Evolutionary conservation across 2,888 invertebrate species (phyloP), one percentile per base, ranked within the genome.

Genomic region (Agonopterix arenella): DNA sequence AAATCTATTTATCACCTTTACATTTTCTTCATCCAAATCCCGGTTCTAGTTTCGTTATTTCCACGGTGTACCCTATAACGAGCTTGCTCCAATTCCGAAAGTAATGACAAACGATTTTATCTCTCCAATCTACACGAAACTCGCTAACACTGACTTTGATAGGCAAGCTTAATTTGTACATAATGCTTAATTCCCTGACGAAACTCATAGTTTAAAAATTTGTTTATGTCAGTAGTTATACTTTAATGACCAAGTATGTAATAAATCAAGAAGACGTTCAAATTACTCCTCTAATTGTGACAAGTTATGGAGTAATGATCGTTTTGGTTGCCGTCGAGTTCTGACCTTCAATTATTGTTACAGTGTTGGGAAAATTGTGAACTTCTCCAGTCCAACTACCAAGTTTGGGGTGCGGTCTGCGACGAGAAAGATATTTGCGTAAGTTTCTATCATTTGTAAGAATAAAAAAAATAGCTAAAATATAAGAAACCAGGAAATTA

Each of bases 331-430:
- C 50, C 44, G 48, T 45, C 38, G 37, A 44, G 38, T 48, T 45
- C 36, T 57, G 60, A 67, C 54, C 59, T 54, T 55, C 52, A 58
- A 11, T 72, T 75, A 75, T 89, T 90, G 90, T 90, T 92, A 83
- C 92, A 93, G 93, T 93, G 93, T 76, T 93, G 93, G 93, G 93
- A 93, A 82, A 93, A 93, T 74, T 93, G 93, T 84, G 93, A 93
- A 74, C 89, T 93, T 61, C 90, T 93, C 57, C 93, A 93, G 76
- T 92, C 93, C 45, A 93, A 93, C 81, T 93, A 92, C 77, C 91
- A 92, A 83, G 90, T 93, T 43, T 93, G 93, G 93, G 93, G 93
- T 46, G 91, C 92, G 56, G 92, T 93, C 74, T 93, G 93, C 75
- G 90, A 92, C 62, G 93, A 93, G 64, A 92, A 91, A 69, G 92